Percentiles rank a stretch among this genome's conserved stretches.
phyloP scores from a whole-genome alignment of 2,113 vertebrate genomes.

The Talpa occidentalis region DNA sequence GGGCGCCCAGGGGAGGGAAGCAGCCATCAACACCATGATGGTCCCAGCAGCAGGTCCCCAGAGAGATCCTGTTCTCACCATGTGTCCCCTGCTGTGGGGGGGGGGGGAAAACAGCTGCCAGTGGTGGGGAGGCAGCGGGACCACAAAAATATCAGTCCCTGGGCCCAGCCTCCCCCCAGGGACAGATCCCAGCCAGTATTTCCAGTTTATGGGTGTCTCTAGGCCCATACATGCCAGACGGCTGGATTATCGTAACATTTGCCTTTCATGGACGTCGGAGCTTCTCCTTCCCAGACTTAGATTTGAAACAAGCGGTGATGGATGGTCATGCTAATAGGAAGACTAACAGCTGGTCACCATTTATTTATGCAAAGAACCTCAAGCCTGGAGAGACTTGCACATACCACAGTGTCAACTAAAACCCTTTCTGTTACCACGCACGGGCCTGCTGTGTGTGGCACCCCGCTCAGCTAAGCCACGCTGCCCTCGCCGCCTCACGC shows the following conservation, averaged over 20 bases:
- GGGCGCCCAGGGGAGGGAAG: background rate
- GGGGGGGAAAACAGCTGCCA: too few species aligned
- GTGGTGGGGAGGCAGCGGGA: too few species aligned
- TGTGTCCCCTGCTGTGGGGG: background rate
- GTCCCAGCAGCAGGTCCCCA: background rate
- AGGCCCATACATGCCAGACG: conserved; percentile 52
- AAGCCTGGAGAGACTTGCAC: background rate
- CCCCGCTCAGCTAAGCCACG: background rate
- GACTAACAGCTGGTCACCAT: conserved; percentile 71
- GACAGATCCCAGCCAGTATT: background rate
- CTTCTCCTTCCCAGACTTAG: conserved; percentile 62
- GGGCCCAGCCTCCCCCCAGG: background rate
- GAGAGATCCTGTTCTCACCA: background rate
- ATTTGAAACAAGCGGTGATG: conserved; percentile 75
- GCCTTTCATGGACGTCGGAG: conserved; percentile 72
- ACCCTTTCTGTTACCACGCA: background rate
- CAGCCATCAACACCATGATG: background rate
- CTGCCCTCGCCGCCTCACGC: background rate
- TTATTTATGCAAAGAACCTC: conserved; percentile 55
- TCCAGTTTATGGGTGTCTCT: background rate
- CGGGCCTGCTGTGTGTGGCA: background rate
- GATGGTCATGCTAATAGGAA: conserved; percentile 59
- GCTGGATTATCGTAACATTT: conserved; percentile 28
- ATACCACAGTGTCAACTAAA: background rate
- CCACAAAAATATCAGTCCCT: background rate